Evolutionary conservation across 2,113 vertebrate genomes (phyloP).

Genomic region (Delphinapterus leucas): DNA sequence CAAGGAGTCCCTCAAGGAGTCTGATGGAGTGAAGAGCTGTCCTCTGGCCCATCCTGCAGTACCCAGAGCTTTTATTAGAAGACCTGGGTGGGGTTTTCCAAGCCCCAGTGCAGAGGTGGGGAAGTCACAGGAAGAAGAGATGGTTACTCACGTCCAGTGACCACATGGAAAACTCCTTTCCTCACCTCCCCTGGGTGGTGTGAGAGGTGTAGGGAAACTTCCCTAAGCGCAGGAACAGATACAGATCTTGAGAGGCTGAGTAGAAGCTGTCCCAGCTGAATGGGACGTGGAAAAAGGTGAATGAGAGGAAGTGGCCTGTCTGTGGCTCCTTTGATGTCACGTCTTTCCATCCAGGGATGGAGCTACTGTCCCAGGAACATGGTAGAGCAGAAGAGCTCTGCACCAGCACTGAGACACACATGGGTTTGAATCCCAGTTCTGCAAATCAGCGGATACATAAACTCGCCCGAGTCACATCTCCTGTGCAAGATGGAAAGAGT

Average conservation of each 20-base stretch:
- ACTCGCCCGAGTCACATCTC: not conserved
- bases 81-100: slow-evolving; percentile 27
- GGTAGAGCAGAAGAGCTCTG: fast-evolving
- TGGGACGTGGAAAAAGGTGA: slow-evolving; percentile 14
- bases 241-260: slow-evolving; percentile 18
- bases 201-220: not conserved
- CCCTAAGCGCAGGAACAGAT: slow-evolving; percentile 19
- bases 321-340: not conserved
- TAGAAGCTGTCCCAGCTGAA: slow-evolving; percentile 28
- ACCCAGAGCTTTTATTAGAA: slow-evolving; percentile 34
- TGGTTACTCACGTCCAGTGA: not conserved
- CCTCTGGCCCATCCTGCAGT: not conserved
- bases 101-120: slow-evolving; percentile 36
- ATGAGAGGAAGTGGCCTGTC: slow-evolving; percentile 51
- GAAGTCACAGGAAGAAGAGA: slow-evolving; percentile 26
- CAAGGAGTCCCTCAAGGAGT: not conserved
- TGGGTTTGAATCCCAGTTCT: not conserved
- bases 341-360: not conserved
- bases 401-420: not conserved
- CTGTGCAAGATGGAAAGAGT: not conserved
- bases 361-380: not conserved
- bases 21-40: not conserved
- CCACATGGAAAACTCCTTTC: slow-evolving; percentile 38
- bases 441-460: fast-evolving
- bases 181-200: not conserved